Evolutionary conservation across 2,888 invertebrate species (phyloP).

Genomic region (Synanthedon formicaeformis): DNA sequence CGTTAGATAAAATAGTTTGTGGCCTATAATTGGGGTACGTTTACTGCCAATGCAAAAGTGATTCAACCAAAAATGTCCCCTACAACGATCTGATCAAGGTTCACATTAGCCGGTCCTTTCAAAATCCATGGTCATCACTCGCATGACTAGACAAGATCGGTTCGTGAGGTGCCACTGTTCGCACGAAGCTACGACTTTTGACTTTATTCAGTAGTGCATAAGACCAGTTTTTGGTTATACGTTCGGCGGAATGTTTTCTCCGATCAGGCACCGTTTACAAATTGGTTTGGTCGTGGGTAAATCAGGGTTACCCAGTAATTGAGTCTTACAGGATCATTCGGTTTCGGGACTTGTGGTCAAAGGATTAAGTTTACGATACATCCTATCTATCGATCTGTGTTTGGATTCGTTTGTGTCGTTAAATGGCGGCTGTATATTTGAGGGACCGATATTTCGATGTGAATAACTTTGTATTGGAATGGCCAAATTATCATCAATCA

Average conservation of each 20-base stretch:
- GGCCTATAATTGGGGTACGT: slow-evolving; percentile 66
- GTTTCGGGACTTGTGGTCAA: slow-evolving; percentile 49
- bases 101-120: slow-evolving; percentile 15
- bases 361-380: slow-evolving; percentile 50
- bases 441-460: neutral
- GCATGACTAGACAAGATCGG: slow-evolving; percentile 69
- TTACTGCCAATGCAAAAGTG: slow-evolving; percentile 19
- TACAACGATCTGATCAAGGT: slow-evolving; percentile 20
- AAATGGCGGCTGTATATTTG: slow-evolving; percentile 2
- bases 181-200: slow-evolving; percentile 4
- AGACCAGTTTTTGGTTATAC: slow-evolving; percentile 20
- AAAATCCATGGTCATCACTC: slow-evolving; percentile 58
- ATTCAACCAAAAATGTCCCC: slow-evolving; percentile 19
- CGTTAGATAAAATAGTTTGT: slow-evolving; percentile 69
- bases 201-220: slow-evolving; percentile 8
- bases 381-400: slow-evolving; percentile 53
- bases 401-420: slow-evolving; percentile 8
- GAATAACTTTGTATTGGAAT: no score
- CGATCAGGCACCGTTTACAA: slow-evolving; percentile 38
- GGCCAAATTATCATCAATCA: no score
- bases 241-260: neutral
- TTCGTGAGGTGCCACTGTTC: slow-evolving; percentile 42
- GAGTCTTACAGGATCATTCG: slow-evolving; percentile 67
- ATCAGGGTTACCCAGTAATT: slow-evolving; percentile 67
- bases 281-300: slow-evolving; percentile 67